Evolutionary conservation across 1,140 invertebrate genomes (phyloP), one percentile per base, ranked within the genome.

Genomic region (Ceratosolen fusciceps): DNA sequence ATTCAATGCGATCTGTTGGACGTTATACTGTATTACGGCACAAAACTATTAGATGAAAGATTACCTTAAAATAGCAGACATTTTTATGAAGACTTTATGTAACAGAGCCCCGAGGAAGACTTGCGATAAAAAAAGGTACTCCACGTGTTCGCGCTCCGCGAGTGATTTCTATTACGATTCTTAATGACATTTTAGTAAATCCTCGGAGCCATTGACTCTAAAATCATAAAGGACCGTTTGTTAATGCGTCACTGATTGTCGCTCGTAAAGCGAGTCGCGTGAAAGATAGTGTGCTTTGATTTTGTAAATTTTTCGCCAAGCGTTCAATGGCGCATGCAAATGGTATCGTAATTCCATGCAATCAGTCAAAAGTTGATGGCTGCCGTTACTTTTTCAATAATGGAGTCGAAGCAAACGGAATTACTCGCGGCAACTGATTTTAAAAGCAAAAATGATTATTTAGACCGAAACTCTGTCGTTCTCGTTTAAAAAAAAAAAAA

Each of bases 271-370:
- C n/a, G 29, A 21, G n/a, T 7, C 12, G 8, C 9, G 31, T 26
- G 34, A 62, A 74, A 74, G 56, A 21, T 56, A 39, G 60, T 74
- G 39, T 34, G 34, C 21, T 60, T 74, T 47, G 56, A 74, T 74
- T 60, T 74, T 39, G 37, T 31, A 62, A 43, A 60, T 73, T 73
- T 73, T 71, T 73, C 19, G 26, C 4, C 34, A 14, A 39, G 16
- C 34, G 26, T 73, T 24, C 3, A 52, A n/a, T 47, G 29, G 29
- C 12, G 68, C 2, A 52, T 10, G 24, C 34, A 19, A 37, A 65
- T 65, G 24, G 29, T 24, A 58, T 37, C 58, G 37, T 37, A 73
- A 73, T 43, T 43, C 5, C 5, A 43, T 7, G 39, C 5, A 43
- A 43, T 43, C 12, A 12, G 12, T 43, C 39, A 12, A 43, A 43